A percentile compares a stretch with the other conserved stretches of the same genome.
These are phyloP conservation scores for Centropristis striata DNA, from an alignment of 2,113 vertebrate genomes.

Conservation along the genomic window DNA sequence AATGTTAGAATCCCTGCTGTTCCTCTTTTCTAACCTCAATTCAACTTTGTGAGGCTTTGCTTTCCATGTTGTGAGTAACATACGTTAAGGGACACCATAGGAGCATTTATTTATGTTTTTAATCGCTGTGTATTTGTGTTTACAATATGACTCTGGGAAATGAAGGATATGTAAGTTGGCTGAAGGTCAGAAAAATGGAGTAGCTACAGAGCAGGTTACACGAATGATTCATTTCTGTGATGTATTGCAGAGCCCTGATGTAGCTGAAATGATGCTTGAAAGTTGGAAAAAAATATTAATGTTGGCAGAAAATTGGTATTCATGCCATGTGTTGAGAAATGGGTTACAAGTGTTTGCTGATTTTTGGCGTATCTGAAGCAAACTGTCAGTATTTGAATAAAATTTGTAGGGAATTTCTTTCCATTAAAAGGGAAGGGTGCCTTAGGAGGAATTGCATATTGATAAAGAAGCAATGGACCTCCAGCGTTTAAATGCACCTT, in stretches of 20 bases:
- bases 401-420: conserved; percentile 49
- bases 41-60: conserved; percentile 17
- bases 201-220: neutral
- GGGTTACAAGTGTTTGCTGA: conserved; percentile 12
- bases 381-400: conserved; percentile 59
- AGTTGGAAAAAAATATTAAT: neutral
- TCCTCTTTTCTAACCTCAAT: conserved; percentile 11
- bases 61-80: conserved; percentile 15
- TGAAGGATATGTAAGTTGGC: conserved; percentile 37
- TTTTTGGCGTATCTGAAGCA: conserved; percentile 27
- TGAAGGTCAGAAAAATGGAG: conserved; percentile 14
- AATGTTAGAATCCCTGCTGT: neutral
- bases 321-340: neutral
- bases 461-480: conserved; percentile 59
- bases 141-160: conserved; percentile 44
- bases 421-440: conserved; percentile 75
- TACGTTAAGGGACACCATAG: conserved; percentile 32
- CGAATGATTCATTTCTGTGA: neutral
- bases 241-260: conserved; percentile 7
- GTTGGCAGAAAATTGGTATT: too few relatives aligned
- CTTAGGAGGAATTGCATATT: conserved; percentile 72
- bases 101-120: conserved; percentile 31
- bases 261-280: conserved; percentile 6
- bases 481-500: conserved; percentile 66
- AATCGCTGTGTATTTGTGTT: conserved; percentile 48